Percentiles rank a stretch among this genome's conserved stretches.
phyloP scores from a whole-genome alignment of 2,113 vertebrate species.

The Petaurus breviceps region DNA sequence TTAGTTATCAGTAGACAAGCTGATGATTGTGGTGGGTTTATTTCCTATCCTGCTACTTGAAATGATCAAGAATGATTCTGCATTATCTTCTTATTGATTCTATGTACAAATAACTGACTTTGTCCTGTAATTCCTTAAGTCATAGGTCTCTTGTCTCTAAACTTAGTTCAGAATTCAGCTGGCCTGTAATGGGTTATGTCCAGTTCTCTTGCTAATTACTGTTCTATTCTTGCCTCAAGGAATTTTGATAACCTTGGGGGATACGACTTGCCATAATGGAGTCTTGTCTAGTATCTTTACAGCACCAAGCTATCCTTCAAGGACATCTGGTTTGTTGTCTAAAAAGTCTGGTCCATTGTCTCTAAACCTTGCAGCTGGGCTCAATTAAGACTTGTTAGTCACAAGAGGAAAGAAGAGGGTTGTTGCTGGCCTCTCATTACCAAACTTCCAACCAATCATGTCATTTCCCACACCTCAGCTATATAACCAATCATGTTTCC shows the following conservation, averaged over 20 bases:
- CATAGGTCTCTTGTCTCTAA: neutral
- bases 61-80: no score
- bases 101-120: neutral
- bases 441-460: neutral
- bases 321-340: neutral
- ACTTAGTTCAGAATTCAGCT: neutral
- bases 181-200: neutral
- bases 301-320: neutral
- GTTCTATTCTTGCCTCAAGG: neutral
- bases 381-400: neutral
- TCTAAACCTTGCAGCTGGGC: neutral
- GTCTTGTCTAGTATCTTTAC: neutral
- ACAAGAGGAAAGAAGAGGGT: neutral
- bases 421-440: neutral
- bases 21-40: no score
- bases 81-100: neutral
- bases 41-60: no score
- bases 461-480: neutral
- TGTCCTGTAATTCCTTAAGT: neutral
- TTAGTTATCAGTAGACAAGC: no score
- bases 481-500: neutral
- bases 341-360: neutral
- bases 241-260: neutral
- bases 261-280: neutral
- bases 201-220: neutral